Conservation (phyloP, 2,888 invertebrate species). For the Amphipyra berbera region DNA sequence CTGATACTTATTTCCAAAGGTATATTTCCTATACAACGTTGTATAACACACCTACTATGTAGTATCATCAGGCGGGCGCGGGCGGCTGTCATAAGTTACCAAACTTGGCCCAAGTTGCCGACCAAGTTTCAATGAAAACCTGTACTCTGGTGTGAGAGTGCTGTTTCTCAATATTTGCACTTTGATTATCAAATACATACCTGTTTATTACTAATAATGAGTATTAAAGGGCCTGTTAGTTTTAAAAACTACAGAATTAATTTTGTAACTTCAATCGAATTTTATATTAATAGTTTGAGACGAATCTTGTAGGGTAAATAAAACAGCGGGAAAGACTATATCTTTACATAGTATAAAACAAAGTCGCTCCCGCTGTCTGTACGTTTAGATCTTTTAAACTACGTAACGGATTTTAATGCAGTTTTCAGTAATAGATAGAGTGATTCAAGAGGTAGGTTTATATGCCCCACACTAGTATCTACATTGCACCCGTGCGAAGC, state of each 20-base stretch:
- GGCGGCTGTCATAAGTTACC: constrained; percentile 44
- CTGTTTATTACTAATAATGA: background rate
- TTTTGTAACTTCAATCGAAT: constrained; percentile 1
- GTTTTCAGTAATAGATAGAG: too few relatives aligned
- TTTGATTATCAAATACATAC: constrained; percentile 23
- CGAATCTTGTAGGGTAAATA: too few relatives aligned
- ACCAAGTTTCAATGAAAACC: constrained; percentile 52
- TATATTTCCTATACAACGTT: constrained; percentile 4
- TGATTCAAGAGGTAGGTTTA: too few relatives aligned
- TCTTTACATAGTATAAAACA: too few relatives aligned
- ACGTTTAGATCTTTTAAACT: too few relatives aligned
- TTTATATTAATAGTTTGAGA: too few relatives aligned
- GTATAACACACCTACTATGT: background rate
- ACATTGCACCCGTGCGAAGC: too few relatives aligned
- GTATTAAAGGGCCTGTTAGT: background rate
- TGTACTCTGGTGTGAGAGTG: constrained; percentile 22
- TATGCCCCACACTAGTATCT: too few relatives aligned
- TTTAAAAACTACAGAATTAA: background rate
- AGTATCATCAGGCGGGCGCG: constrained; percentile 9
- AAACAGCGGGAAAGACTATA: too few relatives aligned
- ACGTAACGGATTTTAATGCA: too few relatives aligned
- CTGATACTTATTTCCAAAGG: too few relatives aligned
- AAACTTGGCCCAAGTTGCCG: constrained; percentile 35
- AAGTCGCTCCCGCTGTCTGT: too few relatives aligned
- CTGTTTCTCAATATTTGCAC: constrained; percentile 32